phyloP scores from a whole-genome alignment of 2,113 vertebrate species.

The Pomatorhinus ruficollis region DNA sequence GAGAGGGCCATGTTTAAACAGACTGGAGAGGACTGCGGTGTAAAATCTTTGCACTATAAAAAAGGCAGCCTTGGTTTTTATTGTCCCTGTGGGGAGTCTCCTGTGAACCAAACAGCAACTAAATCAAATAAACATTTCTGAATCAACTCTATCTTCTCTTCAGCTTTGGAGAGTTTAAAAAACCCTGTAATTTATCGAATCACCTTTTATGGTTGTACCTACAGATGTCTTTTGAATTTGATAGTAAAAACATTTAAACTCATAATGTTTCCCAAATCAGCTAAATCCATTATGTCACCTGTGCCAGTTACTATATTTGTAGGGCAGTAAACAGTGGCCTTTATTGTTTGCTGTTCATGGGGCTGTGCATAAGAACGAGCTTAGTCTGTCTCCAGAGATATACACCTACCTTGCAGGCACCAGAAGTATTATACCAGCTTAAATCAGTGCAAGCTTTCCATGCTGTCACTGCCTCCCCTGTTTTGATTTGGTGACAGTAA shows the following conservation, averaged over 20 bases:
- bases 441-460: slow-evolving; percentile 30
- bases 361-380: neutral
- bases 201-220: slow-evolving; percentile 9
- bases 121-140: slow-evolving; percentile 64
- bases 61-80: slow-evolving; percentile 57
- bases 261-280: slow-evolving; percentile 17
- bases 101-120: slow-evolving; percentile 51
- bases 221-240: slow-evolving; percentile 47
- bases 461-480: neutral
- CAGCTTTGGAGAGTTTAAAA: slow-evolving; percentile 19
- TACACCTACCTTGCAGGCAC: slow-evolving; percentile 34
- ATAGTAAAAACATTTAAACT: slow-evolving; percentile 46
- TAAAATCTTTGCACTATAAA: slow-evolving; percentile 57
- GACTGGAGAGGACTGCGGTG: neutral
- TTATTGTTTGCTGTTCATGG: slow-evolving; percentile 34
- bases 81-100: slow-evolving; percentile 29
- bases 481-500: neutral
- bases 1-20: slow-evolving; percentile 32
- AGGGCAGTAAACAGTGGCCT: slow-evolving; percentile 49
- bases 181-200: neutral
- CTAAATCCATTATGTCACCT: slow-evolving; percentile 42
- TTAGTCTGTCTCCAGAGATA: slow-evolving; percentile 43
- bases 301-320: slow-evolving; percentile 38
- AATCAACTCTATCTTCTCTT: slow-evolving; percentile 53
- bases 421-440: slow-evolving; percentile 39